Conservation (phyloP, 2,888 invertebrate genomes). For the Andrena trimmerana region DNA sequence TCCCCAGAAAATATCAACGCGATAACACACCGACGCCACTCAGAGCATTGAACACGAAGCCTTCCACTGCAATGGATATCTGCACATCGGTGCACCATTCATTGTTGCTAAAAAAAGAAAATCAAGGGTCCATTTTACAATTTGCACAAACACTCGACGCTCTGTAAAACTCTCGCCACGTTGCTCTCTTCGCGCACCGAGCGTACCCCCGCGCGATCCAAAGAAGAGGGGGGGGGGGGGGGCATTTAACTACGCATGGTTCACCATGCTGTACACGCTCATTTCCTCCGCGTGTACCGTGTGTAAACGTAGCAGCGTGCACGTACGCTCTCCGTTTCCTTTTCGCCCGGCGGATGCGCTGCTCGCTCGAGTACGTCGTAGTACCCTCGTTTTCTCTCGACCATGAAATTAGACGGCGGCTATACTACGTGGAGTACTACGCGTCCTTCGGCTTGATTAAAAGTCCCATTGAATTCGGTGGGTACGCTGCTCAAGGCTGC, state of each 20-base stretch:
- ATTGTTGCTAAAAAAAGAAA: too few species aligned
- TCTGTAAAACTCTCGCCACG: too few species aligned
- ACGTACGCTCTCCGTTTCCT: slow-evolving; percentile 40
- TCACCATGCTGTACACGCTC: slow-evolving; percentile 7
- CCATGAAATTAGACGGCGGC: slow-evolving; percentile 71
- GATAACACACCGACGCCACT: too few species aligned
- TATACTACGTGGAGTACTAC: slow-evolving; percentile 77
- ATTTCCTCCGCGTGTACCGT: slow-evolving; percentile 22
- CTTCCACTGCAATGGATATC: too few species aligned
- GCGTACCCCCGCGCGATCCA: neutral
- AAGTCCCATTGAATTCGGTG: slow-evolving; percentile 67
- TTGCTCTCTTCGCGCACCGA: neutral
- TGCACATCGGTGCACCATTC: too few species aligned
- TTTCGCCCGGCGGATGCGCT: slow-evolving; percentile 63
- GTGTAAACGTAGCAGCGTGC: slow-evolving; percentile 27
- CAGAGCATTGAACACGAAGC: too few species aligned
- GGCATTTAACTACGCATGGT: slow-evolving; percentile 21
- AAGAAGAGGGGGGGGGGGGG: neutral
- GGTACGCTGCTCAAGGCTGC: slow-evolving; percentile 49
- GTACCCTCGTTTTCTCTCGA: slow-evolving; percentile 72
- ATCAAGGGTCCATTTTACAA: too few species aligned
- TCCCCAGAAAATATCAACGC: too few species aligned
- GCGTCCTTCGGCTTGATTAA: slow-evolving; percentile 70
- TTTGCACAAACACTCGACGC: too few species aligned
- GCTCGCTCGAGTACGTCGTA: slow-evolving; percentile 72